Base-by-base conservation (phyloP, 2,888 invertebrate species). In the Apoda limacodes region DNA sequence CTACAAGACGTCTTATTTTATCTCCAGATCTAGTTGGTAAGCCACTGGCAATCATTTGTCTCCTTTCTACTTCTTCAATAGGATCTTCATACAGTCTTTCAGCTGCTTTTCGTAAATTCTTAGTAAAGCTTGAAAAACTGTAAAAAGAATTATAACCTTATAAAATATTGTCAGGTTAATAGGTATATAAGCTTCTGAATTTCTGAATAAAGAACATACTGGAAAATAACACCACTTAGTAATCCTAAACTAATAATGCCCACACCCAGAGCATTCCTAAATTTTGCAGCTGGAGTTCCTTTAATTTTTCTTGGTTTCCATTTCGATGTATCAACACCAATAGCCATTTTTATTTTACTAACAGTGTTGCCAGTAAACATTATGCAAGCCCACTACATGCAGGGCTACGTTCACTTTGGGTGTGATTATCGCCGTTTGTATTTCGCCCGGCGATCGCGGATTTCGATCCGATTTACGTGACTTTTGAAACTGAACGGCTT, bases 261-360 rank as follows among this genome's bases (percentile, higher is more conserved):
- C 11, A 67, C 44, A 7, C 82, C 83, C 41, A 83, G 67, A 35
- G 70, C 65, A 59, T 87, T 86, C 40, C 86, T 67, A 35, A 81
- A 71, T 38, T 48, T 54, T 41, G 72, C 82, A 27, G 87, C 83
- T 24, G 88, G 88, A 23, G 88, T 88, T 45, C 88, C 88, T 60
- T 74, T 80, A 36, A 86, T 63, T 68, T 82, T 80, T 62, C 88
- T 81, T 40, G 88, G 88, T 76, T 88, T 88, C 59, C 87, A 78
- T 55, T 76, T 80, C 42, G 68, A 80, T 29, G 71, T 68, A 68
- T 85, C 84, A 30, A 82, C 60, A 30, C 82, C 81, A 40, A 78
- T 72, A 36, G 80, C 82, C 83, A 83, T 82, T 50, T 68, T 22
- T 3, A 5, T n/a, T 17, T 17, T 17, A 7, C 5, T 17, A 7